Conservation (phyloP, 1,140 invertebrate genomes). For the Zophobas atratus region DNA sequence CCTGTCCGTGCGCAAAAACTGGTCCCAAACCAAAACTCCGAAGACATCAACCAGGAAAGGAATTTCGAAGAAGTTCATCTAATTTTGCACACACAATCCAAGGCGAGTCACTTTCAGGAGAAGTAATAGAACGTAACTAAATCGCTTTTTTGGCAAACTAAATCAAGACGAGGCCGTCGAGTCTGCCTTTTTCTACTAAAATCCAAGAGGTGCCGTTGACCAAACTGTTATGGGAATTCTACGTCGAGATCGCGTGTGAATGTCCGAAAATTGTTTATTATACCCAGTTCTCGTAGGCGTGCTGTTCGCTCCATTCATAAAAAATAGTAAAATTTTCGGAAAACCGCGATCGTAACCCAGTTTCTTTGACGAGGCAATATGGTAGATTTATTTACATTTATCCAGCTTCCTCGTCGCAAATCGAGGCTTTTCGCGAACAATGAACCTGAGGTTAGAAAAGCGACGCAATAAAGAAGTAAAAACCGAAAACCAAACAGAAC, state of each 20-base stretch:
- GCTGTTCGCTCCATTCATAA: constrained; percentile 13
- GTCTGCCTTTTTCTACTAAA: constrained; percentile 1
- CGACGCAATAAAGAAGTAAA: background rate
- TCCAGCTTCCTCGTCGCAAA: constrained; percentile 12
- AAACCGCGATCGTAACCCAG: constrained; percentile 31
- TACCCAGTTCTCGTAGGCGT: background rate
- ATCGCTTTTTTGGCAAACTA: background rate
- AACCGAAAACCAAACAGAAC: background rate
- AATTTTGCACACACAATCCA: background rate
- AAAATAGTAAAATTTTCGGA: constrained; percentile 7
- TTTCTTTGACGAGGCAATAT: constrained; percentile 10
- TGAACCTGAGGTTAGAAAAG: background rate
- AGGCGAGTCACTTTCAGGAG: background rate
- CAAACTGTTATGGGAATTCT: constrained; percentile 5
- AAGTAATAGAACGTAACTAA: constrained; percentile 1
- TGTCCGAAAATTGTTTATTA: too few species aligned
- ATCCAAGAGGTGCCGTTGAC: constrained; percentile 12
- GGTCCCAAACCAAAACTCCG: background rate
- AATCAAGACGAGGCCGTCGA: constrained; percentile 19
- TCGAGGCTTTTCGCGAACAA: constrained; percentile 8
- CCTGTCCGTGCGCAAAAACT: background rate
- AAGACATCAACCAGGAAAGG: background rate
- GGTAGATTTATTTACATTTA: background rate
- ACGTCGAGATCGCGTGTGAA: background rate
- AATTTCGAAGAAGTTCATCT: background rate